Evolutionary conservation across 2,888 invertebrate species (phyloP), one percentile per base, ranked within the genome.

Genomic region (Drosophila recens): DNA sequence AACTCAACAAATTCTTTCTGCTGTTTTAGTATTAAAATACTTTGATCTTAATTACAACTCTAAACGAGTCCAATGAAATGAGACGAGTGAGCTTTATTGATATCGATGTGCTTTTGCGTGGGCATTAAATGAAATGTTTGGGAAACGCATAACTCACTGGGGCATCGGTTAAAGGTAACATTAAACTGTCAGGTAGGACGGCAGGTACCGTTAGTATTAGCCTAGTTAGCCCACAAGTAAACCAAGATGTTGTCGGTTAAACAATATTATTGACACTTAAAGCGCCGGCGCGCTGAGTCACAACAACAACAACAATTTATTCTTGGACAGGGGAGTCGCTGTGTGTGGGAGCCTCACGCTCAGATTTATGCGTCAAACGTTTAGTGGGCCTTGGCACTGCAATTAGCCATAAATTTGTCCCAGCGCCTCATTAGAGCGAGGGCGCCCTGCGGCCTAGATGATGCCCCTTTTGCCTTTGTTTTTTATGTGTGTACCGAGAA

Each of bases 341-440:
- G 30, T 73, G 79, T 79, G 87, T 82, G 84, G 77, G 75, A 67
- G 79, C 48, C 57, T 66, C 45, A 46, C 61, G 64, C 43, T 66
- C 15, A 58, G 67, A 79, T 84, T 81, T 82, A 81, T 78, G 67
- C 63, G 57, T 59, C 54, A 69, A 83, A 57, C 86, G 77, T 82
- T 82, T 86, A 86, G 80, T 82, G 59, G 27, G 33, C 33, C 48
- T 67, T 64, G 80, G 79, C 68, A 66, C 70, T 63, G 75, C 84
- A 88, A 90, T 88, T 89, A 90, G 80, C 90, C 79, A 88, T 88
- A 89, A 90, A 88, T 88, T 87, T 86, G 90, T 86, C 66, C 52
- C 52, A 51, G 63, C 56, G 38, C 51, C 67, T 82, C 82, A 79
- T 82, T 79, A 70, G 72, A 72, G 48, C 68, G 68, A 43, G 72